Base-by-base conservation (phyloP, 2,888 invertebrate genomes). In the Drosophila mayaguana region DNA sequence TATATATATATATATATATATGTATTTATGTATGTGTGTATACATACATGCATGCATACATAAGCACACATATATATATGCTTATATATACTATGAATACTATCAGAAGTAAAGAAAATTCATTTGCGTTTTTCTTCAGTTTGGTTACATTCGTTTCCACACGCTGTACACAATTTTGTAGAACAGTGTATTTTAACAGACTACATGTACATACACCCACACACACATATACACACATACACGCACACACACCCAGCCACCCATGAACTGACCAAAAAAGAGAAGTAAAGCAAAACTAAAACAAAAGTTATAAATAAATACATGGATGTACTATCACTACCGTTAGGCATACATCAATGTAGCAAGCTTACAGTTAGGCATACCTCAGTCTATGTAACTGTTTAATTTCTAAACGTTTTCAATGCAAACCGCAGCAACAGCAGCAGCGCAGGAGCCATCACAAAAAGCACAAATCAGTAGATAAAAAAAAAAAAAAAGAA, bases 381-480 rank as follows among this genome's bases (percentile, higher is more conserved):
- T 69, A 80, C 64, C 72, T 64, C 55, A 48, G 25, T 66, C 61
- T 64, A 66, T 73, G 50, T 67, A 68, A 61, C 60, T 81, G 63
- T 72, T 72, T 79, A 64, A 78, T 81, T 77, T 78, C 6, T 36
- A 71, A 65, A 64, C 25, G 53, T 72, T 72, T 61, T 48, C 48
- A 80, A 72, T 42, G 79, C 62, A 57, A 63, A 43, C 43, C 43
- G 43, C 43, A 22, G 83, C 70, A 72, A 77, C 75, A 40, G 40
- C 75, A 72, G 80, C 75, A 75, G 76, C 75, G 77, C 80, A 84
- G 67, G 83, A 83, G 85, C 81, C 77, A 86, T 81, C 87, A 83
- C 78, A 65, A 64, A 80, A 80, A 87, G 83, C 83, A 85, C 83
- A 88, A 81, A 88, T 80, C 76, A 81, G 80, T 84, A 84, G 77